Percentiles rank a stretch among this genome's conserved stretches.
Conservation (phyloP, 2,888 invertebrate genomes). For the Diadromus collaris region DNA sequence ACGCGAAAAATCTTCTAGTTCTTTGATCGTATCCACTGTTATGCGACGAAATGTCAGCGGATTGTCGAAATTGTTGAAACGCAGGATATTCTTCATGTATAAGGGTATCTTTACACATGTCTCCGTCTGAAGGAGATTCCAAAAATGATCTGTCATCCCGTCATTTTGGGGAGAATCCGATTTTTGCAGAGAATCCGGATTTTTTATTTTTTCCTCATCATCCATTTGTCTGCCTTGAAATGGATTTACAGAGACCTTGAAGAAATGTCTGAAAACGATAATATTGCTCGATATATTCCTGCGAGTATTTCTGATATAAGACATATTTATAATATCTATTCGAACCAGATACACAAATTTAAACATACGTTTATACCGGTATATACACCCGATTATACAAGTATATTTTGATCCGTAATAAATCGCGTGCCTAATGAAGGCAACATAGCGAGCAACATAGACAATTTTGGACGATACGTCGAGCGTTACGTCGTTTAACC, state of each 20-base stretch:
- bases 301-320: not conserved
- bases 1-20: slow-evolving; percentile 46
- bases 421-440: too few relatives aligned
- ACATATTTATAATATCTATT: not conserved
- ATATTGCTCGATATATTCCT: slow-evolving; percentile 3
- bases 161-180: too few relatives aligned
- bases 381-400: too few relatives aligned
- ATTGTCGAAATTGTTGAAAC: slow-evolving; percentile 40
- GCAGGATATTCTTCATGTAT: slow-evolving; percentile 50
- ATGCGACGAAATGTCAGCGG: slow-evolving; percentile 45
- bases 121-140: slow-evolving; percentile 32
- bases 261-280: not conserved
- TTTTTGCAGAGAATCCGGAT: not conserved
- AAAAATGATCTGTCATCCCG: slow-evolving; percentile 35
- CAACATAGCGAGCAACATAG: too few relatives aligned
- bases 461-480: too few relatives aligned
- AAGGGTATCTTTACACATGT: slow-evolving; percentile 21
- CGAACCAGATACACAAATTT: too few relatives aligned
- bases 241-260: too few relatives aligned
- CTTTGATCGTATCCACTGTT: slow-evolving; percentile 24
- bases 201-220: slow-evolving; percentile 7
- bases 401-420: too few relatives aligned
- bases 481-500: too few relatives aligned
- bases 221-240: slow-evolving; percentile 3
- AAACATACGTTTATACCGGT: too few relatives aligned